These are phyloP conservation scores for Drepanosiphum platanoidis DNA, from an alignment of 2,888 invertebrate species.

Conservation along the genomic window DNA sequence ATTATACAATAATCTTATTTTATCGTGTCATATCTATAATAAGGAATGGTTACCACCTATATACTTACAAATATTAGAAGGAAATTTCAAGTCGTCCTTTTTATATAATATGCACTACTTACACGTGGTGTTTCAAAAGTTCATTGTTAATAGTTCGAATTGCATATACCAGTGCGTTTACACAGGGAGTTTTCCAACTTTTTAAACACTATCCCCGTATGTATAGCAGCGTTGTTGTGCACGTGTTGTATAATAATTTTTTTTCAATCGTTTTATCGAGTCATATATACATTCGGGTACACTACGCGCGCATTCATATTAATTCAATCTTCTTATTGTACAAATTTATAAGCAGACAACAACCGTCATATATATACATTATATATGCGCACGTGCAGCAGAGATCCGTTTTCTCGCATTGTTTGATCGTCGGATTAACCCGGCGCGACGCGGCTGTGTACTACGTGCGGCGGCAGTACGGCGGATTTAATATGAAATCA, in stretches of 20 bases:
- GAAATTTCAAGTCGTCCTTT: too few species aligned
- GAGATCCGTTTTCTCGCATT: conserved; percentile 3
- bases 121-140: too few species aligned
- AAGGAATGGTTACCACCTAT: too few species aligned
- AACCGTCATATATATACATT: not conserved
- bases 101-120: too few species aligned
- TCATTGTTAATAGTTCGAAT: too few species aligned
- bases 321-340: conserved; percentile 10
- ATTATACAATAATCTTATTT: too few species aligned
- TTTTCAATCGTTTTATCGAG: conserved; percentile 1
- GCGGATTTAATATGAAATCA: conserved; percentile 47
- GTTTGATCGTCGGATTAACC: conserved; percentile 50
- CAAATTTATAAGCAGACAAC: not conserved
- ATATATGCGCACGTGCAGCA: not conserved
- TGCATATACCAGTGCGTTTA: too few species aligned
- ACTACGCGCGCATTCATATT: not conserved
- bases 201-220: too few species aligned
- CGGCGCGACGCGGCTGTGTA: not conserved
- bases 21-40: too few species aligned
- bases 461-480: not conserved
- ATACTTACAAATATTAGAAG: too few species aligned
- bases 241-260: not conserved
- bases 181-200: too few species aligned
- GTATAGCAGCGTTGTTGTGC: too few species aligned
- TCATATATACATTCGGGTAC: not conserved